These are phyloP conservation scores for Scolanthus callimorphus DNA, from an alignment of 92 coral and sea anemone genomes.

Conservation along the genomic window DNA sequence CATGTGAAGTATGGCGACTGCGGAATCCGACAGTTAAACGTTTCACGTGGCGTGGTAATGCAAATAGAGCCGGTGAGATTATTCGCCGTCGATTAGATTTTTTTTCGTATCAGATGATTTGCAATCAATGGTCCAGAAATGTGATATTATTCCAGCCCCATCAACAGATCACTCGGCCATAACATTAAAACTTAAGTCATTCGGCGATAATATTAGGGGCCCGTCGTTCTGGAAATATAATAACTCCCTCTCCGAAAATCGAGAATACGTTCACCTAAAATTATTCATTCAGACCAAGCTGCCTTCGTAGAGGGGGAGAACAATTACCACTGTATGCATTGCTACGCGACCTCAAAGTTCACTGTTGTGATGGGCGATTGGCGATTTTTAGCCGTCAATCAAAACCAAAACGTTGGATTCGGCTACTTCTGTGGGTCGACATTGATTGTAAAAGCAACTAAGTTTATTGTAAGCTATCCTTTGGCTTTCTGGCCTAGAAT, in stretches of 20 bases:
- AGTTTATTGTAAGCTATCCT: too few relatives aligned
- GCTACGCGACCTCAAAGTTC: too few relatives aligned
- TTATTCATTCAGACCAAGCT: slow-evolving; percentile 14
- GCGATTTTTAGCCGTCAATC: too few relatives aligned
- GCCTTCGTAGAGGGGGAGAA: slow-evolving; percentile 17
- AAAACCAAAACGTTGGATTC: too few relatives aligned
- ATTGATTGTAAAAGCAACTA: too few relatives aligned
- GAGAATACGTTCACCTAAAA: slow-evolving; percentile 1
- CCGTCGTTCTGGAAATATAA: slow-evolving; percentile 26
- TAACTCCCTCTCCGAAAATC: slow-evolving; percentile 10
- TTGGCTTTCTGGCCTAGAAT: too few relatives aligned
- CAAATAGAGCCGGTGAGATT: not conserved
- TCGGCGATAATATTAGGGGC: slow-evolving; percentile 2
- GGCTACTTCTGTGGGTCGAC: too few relatives aligned
- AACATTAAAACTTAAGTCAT: slow-evolving; percentile 3
- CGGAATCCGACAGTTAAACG: slow-evolving; percentile 9
- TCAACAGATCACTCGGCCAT: slow-evolving; percentile 23
- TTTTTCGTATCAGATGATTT: slow-evolving; percentile 9
- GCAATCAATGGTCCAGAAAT: slow-evolving; percentile 5
- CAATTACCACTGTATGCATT: too few relatives aligned
- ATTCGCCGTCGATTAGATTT: slow-evolving; percentile 12
- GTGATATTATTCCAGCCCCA: slow-evolving; percentile 18
- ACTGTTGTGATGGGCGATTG: too few relatives aligned
- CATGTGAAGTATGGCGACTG: slow-evolving; percentile 19
- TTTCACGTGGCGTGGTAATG: slow-evolving; percentile 13